Conservation (phyloP, 1,140 invertebrate genomes). For the Zaprionus camerounensis region DNA sequence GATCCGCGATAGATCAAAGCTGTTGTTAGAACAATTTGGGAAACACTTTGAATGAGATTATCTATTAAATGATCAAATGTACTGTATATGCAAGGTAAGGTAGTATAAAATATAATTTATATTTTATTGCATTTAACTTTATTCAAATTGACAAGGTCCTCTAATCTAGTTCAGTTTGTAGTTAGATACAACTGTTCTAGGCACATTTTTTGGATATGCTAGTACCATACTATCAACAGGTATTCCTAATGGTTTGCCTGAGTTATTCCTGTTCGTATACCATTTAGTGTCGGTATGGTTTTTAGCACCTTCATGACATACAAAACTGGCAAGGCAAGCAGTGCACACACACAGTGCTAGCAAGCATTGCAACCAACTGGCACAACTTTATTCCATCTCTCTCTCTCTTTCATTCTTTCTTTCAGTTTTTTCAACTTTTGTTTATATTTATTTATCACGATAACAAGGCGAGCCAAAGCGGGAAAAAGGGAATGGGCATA, state of each 20-base stretch:
- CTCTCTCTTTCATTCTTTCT: neutral
- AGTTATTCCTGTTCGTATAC: neutral
- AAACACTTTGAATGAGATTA: neutral
- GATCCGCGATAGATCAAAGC: neutral
- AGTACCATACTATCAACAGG: neutral
- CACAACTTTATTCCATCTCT: conserved; percentile 5
- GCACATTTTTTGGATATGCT: neutral
- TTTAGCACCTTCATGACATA: neutral
- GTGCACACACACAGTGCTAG: neutral
- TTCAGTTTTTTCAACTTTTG: conserved; percentile 26
- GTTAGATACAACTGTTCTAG: neutral
- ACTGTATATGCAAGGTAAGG: no score
- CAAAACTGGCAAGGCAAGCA: conserved; percentile 2
- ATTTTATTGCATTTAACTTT: no score
- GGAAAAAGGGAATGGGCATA: neutral
- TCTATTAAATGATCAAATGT: neutral
- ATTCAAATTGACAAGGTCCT: neutral
- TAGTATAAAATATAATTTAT: no score
- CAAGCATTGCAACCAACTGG: conserved; percentile 26
- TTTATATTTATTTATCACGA: conserved; percentile 59
- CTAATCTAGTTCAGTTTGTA: neutral
- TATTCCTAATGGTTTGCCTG: neutral
- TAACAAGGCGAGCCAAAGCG: conserved; percentile 18
- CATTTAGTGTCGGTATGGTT: neutral
- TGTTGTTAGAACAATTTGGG: neutral